Evolutionary conservation across 2,797 vertebrate genomes (phyloP).

Genomic region (Adelosebastes latens): DNA sequence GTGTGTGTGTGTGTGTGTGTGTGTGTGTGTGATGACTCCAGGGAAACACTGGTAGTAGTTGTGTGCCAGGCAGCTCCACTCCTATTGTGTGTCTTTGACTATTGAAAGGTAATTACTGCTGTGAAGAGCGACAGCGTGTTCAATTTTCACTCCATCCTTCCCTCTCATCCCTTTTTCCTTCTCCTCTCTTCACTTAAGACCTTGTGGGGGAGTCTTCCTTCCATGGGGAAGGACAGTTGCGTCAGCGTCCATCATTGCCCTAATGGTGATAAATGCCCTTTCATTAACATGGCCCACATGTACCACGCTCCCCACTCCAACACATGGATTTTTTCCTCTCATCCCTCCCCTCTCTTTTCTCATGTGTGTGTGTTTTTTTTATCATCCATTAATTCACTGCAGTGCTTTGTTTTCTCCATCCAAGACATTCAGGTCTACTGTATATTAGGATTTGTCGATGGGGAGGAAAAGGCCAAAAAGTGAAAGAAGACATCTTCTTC

Average conservation of each 20-base stretch:
- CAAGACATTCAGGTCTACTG: not conserved
- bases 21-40: not conserved
- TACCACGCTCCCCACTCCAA: not conserved
- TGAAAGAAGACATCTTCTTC: not conserved
- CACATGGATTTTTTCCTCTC: slow-evolving; percentile 14
- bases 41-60: not conserved
- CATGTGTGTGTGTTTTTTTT: not conserved
- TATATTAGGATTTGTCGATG: not conserved
- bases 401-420: slow-evolving; percentile 10
- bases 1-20: not conserved
- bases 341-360: not conserved
- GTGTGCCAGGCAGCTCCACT: not conserved
- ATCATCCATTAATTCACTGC: slow-evolving; percentile 4
- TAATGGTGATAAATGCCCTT: slow-evolving; percentile 76
- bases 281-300: slow-evolving; percentile 57
- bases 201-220: slow-evolving; percentile 6
- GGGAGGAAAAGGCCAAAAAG: not conserved
- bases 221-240: slow-evolving; percentile 45
- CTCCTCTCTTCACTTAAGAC: not conserved
- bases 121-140: not conserved
- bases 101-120: slow-evolving; percentile 32
- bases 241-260: slow-evolving; percentile 59
- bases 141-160: not conserved
- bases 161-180: not conserved
- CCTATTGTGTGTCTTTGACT: slow-evolving; percentile 28